Evolutionary conservation across 1,140 invertebrate genomes (phyloP).

Genomic region (Drosophila rhopaloa): DNA sequence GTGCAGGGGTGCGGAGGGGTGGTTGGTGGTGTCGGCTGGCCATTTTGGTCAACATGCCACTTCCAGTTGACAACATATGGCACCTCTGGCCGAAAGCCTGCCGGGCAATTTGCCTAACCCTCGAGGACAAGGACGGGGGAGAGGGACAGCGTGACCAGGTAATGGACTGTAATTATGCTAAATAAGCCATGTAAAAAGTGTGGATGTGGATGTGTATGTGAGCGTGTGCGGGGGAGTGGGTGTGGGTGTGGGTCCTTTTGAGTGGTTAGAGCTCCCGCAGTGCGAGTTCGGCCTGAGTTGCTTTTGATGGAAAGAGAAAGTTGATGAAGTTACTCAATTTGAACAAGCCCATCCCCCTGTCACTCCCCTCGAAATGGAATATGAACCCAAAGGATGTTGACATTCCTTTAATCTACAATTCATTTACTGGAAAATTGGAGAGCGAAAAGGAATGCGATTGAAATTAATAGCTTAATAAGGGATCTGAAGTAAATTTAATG

Average conservation of each 20-base stretch:
- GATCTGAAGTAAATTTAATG: conserved; percentile 4
- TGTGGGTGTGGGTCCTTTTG: conserved; percentile 27
- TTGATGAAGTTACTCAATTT: conserved; percentile 48
- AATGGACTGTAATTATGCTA: conserved; percentile 82
- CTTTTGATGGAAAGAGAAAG: conserved; percentile 45
- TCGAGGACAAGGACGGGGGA: not conserved
- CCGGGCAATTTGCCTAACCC: conserved; percentile 22
- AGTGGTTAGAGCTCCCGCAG: conserved; percentile 31
- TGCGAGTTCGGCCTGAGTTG: conserved; percentile 18
- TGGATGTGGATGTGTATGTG: conserved; percentile 8
- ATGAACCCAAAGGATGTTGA: conserved; percentile 26
- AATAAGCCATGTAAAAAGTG: conserved; percentile 76
- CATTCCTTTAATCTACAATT: conserved; percentile 38
- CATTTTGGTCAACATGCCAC: conserved; percentile 57
- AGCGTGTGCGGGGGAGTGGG: conserved; percentile 18
- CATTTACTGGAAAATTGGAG: conserved; percentile 27
- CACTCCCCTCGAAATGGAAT: conserved; percentile 7
- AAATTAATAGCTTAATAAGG: conserved; percentile 28
- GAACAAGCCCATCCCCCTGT: conserved; percentile 4
- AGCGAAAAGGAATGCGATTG: conserved; percentile 11
- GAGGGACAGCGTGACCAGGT: conserved; percentile 72
- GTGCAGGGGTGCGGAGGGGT: not conserved
- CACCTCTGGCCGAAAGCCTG: conserved; percentile 50
- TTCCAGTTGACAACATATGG: conserved; percentile 78
- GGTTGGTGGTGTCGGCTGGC: conserved; percentile 20